Percentiles rank a stretch among this genome's conserved stretches.
phyloP scores from a whole-genome alignment of 2,888 invertebrate genomes.

The Drosophila barbarae region DNA sequence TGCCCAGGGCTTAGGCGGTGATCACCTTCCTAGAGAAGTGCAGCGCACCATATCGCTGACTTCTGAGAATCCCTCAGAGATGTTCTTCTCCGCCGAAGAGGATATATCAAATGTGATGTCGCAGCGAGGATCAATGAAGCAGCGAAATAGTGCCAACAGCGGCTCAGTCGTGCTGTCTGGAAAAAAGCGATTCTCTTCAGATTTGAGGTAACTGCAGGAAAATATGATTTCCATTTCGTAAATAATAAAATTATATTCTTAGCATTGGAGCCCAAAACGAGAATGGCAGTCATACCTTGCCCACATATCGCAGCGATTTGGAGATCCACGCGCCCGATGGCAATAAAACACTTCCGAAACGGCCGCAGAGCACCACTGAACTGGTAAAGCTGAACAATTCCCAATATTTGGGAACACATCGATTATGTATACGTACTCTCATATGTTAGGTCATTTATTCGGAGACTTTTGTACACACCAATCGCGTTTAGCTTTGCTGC shows the following conservation, averaged over 20 bases:
- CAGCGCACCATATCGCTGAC: conserved; percentile 92
- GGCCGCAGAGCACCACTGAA: conserved; percentile 80
- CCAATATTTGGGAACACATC: conserved; percentile 5
- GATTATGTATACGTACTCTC: conserved; percentile 2
- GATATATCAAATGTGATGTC: conserved; percentile 82
- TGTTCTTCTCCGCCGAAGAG: conserved; percentile 96
- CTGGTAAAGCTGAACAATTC: conserved; percentile 73
- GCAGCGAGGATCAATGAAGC: conserved; percentile 77
- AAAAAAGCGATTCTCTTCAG: conserved; percentile 79
- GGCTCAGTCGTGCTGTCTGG: conserved; percentile 78
- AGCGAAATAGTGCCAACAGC: conserved; percentile 66
- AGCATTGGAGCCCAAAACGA: conserved; percentile 79
- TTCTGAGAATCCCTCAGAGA: conserved; percentile 94
- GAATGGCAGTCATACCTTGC: conserved; percentile 77
- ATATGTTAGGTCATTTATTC: conserved; percentile 44
- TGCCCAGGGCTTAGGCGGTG: conserved; percentile 65
- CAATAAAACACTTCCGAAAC: conserved; percentile 79
- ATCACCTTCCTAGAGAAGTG: conserved; percentile 77
- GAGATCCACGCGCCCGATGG: conserved; percentile 83
- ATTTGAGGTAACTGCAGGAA: conserved; percentile 73
- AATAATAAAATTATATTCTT: not conserved
- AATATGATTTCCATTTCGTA: too few species aligned
- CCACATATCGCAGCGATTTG: conserved; percentile 83
- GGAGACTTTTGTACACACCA: conserved; percentile 31
- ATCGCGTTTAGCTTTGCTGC: conserved; percentile 56